Percentiles rank a stretch among this genome's conserved stretches.
Evolutionary conservation across 2,797 vertebrate genomes (phyloP).

Genomic region (Danio jaintianensis): DNA sequence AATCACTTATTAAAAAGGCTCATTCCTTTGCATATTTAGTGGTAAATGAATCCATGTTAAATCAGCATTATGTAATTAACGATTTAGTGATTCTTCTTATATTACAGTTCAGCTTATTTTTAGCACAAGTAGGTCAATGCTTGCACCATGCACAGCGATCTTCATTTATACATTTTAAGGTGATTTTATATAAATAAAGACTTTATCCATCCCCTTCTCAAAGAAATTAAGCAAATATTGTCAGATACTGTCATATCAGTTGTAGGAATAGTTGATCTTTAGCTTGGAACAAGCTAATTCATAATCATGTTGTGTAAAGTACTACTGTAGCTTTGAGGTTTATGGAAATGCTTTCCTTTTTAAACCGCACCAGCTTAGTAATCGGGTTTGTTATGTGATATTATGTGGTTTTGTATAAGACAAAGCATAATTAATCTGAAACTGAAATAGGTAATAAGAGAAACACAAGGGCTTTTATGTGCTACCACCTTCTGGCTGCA

Average conservation of each 20-base stretch:
- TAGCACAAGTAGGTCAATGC: not conserved
- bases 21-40: not conserved
- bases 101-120: not conserved
- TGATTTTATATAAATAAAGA: not conserved
- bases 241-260: not conserved
- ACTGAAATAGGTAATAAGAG: not conserved
- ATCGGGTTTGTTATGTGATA: not conserved
- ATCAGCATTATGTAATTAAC: not conserved
- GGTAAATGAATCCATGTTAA: not conserved
- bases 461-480: not conserved
- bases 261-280: not conserved
- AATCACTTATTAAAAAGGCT: not conserved
- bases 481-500: slow-evolving; percentile 1
- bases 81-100: not conserved
- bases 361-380: not conserved
- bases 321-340: not conserved
- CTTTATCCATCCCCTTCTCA: not conserved
- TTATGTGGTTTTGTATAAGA: not conserved
- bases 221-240: not conserved
- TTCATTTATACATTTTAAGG: not conserved
- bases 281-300: not conserved
- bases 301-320: not conserved
- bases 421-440: not conserved
- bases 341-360: not conserved
- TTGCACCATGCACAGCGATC: not conserved